Percentiles rank a stretch among this genome's conserved stretches.
These are phyloP conservation scores for Aphyosemion australe DNA, from an alignment of 2,113 vertebrate species.

Conservation along the genomic window DNA sequence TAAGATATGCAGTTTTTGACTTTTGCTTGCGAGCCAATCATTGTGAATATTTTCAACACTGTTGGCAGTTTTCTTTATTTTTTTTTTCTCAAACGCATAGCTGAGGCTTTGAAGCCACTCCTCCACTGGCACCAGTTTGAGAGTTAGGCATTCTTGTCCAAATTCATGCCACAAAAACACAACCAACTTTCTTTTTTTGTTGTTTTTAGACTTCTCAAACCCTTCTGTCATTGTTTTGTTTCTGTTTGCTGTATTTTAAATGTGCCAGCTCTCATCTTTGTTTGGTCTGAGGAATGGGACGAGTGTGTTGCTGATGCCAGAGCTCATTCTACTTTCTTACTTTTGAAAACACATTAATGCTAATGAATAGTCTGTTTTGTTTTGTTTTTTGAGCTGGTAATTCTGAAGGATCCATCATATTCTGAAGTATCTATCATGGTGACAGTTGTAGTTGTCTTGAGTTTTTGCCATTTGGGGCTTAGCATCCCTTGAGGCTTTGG, in stretches of 20 bases:
- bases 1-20: slow-evolving; percentile 36
- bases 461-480: slow-evolving; percentile 4
- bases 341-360: slow-evolving; percentile 1
- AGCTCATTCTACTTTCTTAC: background rate
- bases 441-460: slow-evolving; percentile 25
- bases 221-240: slow-evolving; percentile 36
- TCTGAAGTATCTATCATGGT: slow-evolving; percentile 1
- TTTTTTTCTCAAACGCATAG: slow-evolving; percentile 22
- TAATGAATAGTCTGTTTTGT: slow-evolving; percentile 16
- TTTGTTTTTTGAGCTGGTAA: no score
- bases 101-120: slow-evolving; percentile 44
- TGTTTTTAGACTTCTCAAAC: slow-evolving; percentile 23
- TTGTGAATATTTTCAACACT: slow-evolving; percentile 33
- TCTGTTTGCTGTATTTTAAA: slow-evolving; percentile 20
- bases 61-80: slow-evolving; percentile 35
- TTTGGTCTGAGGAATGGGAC: slow-evolving; percentile 16
- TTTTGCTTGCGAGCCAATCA: slow-evolving; percentile 27
- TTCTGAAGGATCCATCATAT: no score
- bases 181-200: slow-evolving; percentile 3
- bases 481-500: slow-evolving; percentile 32
- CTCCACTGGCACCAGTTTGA: slow-evolving; percentile 46
- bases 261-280: slow-evolving; percentile 10
- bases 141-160: slow-evolving; percentile 35
- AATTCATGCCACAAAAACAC: slow-evolving; percentile 27
- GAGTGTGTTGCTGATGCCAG: no score